Evolutionary conservation across 2,888 invertebrate species (phyloP).

Genomic region (Drosophila maculinotata): DNA sequence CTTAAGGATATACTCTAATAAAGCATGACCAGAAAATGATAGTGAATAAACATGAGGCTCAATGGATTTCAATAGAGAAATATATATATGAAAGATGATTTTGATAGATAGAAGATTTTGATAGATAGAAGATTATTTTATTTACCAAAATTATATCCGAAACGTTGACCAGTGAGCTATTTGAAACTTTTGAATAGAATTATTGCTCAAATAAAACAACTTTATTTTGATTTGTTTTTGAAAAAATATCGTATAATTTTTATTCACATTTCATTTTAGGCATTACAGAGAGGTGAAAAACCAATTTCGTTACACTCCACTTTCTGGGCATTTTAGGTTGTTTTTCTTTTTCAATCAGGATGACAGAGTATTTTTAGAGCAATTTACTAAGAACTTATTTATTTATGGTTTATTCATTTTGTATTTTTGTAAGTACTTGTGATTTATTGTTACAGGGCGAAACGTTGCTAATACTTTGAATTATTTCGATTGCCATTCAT

Average conservation of each 20-base stretch:
- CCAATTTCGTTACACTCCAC: slow-evolving; percentile 71
- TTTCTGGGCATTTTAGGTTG: slow-evolving; percentile 74
- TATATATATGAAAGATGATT: slow-evolving; percentile 36
- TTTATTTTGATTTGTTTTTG: slow-evolving; percentile 51
- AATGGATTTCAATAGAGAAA: slow-evolving; percentile 32
- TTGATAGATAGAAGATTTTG: slow-evolving; percentile 24
- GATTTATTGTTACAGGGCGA: slow-evolving; percentile 33
- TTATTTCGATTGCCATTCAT: slow-evolving; percentile 50
- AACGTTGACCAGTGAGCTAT: slow-evolving; percentile 41
- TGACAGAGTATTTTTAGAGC: slow-evolving; percentile 34
- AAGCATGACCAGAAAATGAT: slow-evolving; percentile 81
- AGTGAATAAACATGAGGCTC: slow-evolving; percentile 70
- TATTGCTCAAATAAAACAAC: slow-evolving; percentile 57
- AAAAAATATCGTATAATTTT: slow-evolving; percentile 66
- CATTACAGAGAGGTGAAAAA: slow-evolving; percentile 54
- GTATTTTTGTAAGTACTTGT: slow-evolving; percentile 29
- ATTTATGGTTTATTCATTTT: slow-evolving; percentile 6
- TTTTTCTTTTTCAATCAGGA: neutral
- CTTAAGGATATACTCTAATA: slow-evolving; percentile 4
- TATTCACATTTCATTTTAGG: slow-evolving; percentile 54
- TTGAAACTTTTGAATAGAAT: slow-evolving; percentile 19
- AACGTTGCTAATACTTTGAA: slow-evolving; percentile 68
- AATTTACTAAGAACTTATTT: slow-evolving; percentile 19
- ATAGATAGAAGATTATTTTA: slow-evolving; percentile 30
- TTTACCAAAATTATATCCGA: slow-evolving; percentile 63